Evolutionary conservation across 2,797 vertebrate genomes (phyloP), one percentile per base, ranked within the genome.

Genomic region (Fistularia commersonii): DNA sequence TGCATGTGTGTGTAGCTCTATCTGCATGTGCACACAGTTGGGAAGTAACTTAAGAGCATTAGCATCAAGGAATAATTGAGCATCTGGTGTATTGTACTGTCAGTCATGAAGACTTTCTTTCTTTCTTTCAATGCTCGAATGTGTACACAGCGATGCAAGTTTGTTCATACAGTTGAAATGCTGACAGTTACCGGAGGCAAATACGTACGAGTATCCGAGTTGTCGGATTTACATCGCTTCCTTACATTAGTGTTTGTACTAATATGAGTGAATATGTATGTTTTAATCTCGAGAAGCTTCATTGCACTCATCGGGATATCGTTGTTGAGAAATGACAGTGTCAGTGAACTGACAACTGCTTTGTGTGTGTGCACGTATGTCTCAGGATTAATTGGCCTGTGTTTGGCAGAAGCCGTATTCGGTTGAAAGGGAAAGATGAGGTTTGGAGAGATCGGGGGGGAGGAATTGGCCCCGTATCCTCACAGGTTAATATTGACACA

Each of bases 401-500:
- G 80, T 91, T 81, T 94, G 93, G 93, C 92, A 94, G 92, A 87
- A 92, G 91, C 93, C 94, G 94, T 95, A 94, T 94, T 95, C 92
- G 85, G 90, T 89, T 82, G 90, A 91, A 86, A 88, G 85, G 90
- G 90, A 81, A 86, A 86, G 90, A 91, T 85, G 89, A 82, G 71
- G 48, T n/a, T n/a, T n/a, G 64, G 65, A 61, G 60, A 54, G 72
- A 23, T 6, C 11, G 4, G 43, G 13, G 34, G 11, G 32, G 56
- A 55, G 59, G 54, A 56, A 44, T 77, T 64, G 57, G 66, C 77
- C 77, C 70, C 87, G 92, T 91, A 91, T 92, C 92, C 90, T 90
- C 77, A 88, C 94, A 95, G 95, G 93, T 96, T 96, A 96, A 96
- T 97, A 95, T 97, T 97, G 93, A 96, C 95, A 94, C 89, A 95